Base-by-base conservation (phyloP, 1,140 invertebrate genomes). In the Epicauta chinensis region DNA sequence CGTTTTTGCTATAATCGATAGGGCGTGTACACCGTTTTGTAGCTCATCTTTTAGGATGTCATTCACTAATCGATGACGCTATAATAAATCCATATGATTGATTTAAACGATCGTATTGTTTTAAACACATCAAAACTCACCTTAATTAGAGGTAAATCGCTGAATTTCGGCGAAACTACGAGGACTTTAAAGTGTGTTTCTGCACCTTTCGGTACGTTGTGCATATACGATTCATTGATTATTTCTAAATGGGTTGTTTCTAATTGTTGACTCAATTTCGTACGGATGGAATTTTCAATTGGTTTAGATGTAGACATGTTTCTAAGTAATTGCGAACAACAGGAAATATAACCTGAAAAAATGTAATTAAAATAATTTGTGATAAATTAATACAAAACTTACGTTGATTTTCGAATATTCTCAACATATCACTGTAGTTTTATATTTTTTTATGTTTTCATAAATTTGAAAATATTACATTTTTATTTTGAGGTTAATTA, bases 161-260 rank as follows among this genome's bases (percentile, higher is more conserved):
- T 78, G 69, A 95, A 95, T 62, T 83, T 79, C n/a, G 87, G 78
- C 1, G 90, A 89, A 0, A 96, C 87, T n/a, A 94, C 80, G 1
- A 93, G 72, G 43, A 96, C 84, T 77, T 94, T 92, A 66, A 97
- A 96, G 74, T 94, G 91, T 12, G 87, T 90, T 72, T 93, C 91
- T 1, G 88, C 77, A 11, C 81, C 83, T 75, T 89, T 86, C 1
- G 92, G 92, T 15, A 93, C 92, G 77, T 91, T 94, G 63, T 97
- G 93, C 89, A 93, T 93, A 44, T 89, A 82, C 4, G 91, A 93
- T 71, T 97, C 92, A 76, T 96, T 95, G n/a, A 91, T 80, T 9
- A 96, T 77, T 63, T 92, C 82, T 34, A 94, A 72, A 67, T 88
- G 77, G 16, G 73, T 63, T 14, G 90, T 82, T 60, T 81, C 75